Conservation (phyloP, 2,888 invertebrate genomes). For the Leptura quadrifasciata region DNA sequence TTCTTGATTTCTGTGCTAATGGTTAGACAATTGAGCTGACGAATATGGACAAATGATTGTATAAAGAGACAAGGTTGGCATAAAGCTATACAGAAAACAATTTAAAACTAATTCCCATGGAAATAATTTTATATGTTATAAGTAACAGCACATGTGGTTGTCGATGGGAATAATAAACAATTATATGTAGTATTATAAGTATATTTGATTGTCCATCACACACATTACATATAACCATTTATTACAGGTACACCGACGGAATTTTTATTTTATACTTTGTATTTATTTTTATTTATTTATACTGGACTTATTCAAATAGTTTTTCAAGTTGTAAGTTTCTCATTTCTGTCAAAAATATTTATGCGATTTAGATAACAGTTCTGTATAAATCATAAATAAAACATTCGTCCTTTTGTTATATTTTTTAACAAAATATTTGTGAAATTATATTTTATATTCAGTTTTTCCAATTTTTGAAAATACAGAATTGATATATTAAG, state of each 20-base stretch:
- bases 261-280: slow-evolving; percentile 58
- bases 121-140: slow-evolving; percentile 66
- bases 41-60: slow-evolving; percentile 49
- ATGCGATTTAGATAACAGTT: too few relatives aligned
- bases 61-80: slow-evolving; percentile 44
- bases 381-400: too few relatives aligned
- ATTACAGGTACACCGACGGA: slow-evolving; percentile 62
- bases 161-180: slow-evolving; percentile 66
- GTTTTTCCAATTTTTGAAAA: too few relatives aligned
- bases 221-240: slow-evolving; percentile 62
- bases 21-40: slow-evolving; percentile 23
- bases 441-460: too few relatives aligned
- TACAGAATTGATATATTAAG: too few relatives aligned
- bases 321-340: not conserved
- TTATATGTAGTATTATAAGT: slow-evolving; percentile 59
- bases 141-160: slow-evolving; percentile 66
- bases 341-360: too few relatives aligned
- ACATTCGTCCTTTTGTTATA: too few relatives aligned
- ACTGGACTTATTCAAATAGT: slow-evolving; percentile 31
- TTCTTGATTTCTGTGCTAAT: slow-evolving; percentile 36
- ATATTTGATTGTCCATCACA: slow-evolving; percentile 65
- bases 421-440: too few relatives aligned
- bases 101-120: slow-evolving; percentile 65
- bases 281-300: slow-evolving; percentile 25
- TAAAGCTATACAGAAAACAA: slow-evolving; percentile 46